Percentiles rank a stretch among this genome's conserved stretches.
Conservation (phyloP, 2,113 vertebrate species). For the Phalacrocorax aristotelis region DNA sequence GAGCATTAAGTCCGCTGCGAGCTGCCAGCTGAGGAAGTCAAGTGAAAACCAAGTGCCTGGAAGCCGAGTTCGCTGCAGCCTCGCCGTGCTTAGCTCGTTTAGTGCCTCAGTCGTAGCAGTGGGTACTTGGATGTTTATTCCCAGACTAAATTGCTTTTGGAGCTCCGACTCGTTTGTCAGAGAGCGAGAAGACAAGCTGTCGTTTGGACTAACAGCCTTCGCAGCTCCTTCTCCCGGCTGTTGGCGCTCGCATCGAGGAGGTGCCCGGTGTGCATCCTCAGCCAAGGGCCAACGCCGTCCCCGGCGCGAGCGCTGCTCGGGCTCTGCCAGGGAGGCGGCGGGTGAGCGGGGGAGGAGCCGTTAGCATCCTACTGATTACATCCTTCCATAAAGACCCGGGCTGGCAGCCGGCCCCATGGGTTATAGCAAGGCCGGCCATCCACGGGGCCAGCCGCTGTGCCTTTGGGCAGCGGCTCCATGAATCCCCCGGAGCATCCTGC, state of each 20-base stretch:
- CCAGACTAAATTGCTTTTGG: not conserved
- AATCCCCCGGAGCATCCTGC: not conserved
- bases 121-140: not conserved
- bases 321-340: not conserved
- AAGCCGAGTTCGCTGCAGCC: not conserved
- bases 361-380: not conserved
- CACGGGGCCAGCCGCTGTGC: accelerated
- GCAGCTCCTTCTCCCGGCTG: not conserved
- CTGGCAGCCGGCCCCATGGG: not conserved
- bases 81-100: not conserved
- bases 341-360: not conserved
- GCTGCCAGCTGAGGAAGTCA: slow-evolving; percentile 16
- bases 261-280: not conserved
- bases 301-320: not conserved
- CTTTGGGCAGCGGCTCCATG: not conserved
- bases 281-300: not conserved
- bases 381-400: not conserved
- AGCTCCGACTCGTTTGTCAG: not conserved
- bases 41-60: slow-evolving; percentile 26
- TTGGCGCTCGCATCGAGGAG: accelerated
- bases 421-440: not conserved
- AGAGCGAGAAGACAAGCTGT: not conserved
- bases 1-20: not conserved
- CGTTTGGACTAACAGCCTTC: not conserved
- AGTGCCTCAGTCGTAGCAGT: not conserved